These are phyloP conservation scores for Batillaria attramentaria DNA, from an alignment of 1,140 invertebrate genomes.

Conservation along the genomic window DNA sequence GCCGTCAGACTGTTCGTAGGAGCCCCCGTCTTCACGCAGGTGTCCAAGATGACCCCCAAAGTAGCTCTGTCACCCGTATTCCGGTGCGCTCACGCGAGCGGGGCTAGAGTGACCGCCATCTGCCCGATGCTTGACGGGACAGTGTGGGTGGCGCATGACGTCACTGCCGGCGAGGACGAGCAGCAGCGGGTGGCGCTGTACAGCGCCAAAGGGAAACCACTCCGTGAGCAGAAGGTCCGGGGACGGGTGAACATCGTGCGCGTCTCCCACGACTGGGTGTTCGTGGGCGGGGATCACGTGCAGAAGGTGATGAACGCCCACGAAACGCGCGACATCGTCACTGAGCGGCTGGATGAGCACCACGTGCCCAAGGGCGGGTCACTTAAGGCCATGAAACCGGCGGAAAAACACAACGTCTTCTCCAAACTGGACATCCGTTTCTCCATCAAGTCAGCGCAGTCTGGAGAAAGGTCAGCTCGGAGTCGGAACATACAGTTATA, in stretches of 20 bases:
- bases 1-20: conserved; percentile 6
- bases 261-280: not conserved
- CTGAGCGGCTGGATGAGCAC: too few relatives aligned
- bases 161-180: not conserved
- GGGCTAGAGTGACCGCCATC: conserved; percentile 8
- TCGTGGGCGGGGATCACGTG: not conserved
- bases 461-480: not conserved
- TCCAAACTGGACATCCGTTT: conserved; percentile 16
- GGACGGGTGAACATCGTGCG: conserved; percentile 12
- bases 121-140: conserved; percentile 23
- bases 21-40: not conserved
- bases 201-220: not conserved
- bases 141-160: conserved; percentile 13
- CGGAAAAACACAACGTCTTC: not conserved
- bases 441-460: not conserved
- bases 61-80: not conserved
- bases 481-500: too few relatives aligned
- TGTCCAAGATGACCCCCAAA: not conserved
- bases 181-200: conserved; percentile 17
- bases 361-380: not conserved
- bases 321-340: not conserved
- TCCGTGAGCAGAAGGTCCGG: not conserved
- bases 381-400: not conserved
- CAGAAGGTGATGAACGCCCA: not conserved
- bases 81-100: not conserved